Base-by-base conservation (phyloP, 2,888 invertebrate genomes). In the Campoletis raptor region DNA sequence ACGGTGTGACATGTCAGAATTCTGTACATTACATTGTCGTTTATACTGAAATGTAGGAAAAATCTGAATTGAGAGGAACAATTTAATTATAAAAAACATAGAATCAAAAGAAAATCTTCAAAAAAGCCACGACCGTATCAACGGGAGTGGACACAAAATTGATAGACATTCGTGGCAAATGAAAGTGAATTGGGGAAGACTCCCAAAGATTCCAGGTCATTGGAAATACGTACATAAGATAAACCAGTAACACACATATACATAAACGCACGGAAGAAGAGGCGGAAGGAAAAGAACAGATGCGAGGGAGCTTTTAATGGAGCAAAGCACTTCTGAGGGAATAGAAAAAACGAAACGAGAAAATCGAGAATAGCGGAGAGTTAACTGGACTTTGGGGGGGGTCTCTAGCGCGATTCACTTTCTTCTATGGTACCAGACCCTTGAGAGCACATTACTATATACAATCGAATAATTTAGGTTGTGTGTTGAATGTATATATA, bases 381-480 rank as follows among this genome's bases (percentile, higher is more conserved):
- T 66, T 78, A 54, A 70, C 37, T 67, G 70, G 61, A 83, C 83
- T 83, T 83, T 57, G 69, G 79, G 21, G 21, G 36, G 9, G 48
- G 57, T 54, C 57, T 57, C 40, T 2, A 2, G 54, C 45, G 48
- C 64, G 48, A 42, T 81, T 81, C 80, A 70, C 64, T 72, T 70
- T 70, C 48, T 69, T 45, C 69, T 7, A 30, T 24, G 61, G 15
- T 45, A 42, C 72, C 57, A 67, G 45, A 3, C 45, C 72, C 36
- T n/a, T 64, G 12, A 61, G 48, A 30, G 73, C 42, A 52, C 73
- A 67, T 73, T 83, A 24, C 66, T 83, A 72, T 83, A 72, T 83
- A 78, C 83, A 78, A 83, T 83, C 64, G 83, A 78, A 83, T 83
- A 83, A 83, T 83, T 83, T 64, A 70, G 57, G n/a, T 52, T 30